Evolutionary conservation across 2,797 vertebrate species (phyloP).

Genomic region (Monodelphis domestica): DNA sequence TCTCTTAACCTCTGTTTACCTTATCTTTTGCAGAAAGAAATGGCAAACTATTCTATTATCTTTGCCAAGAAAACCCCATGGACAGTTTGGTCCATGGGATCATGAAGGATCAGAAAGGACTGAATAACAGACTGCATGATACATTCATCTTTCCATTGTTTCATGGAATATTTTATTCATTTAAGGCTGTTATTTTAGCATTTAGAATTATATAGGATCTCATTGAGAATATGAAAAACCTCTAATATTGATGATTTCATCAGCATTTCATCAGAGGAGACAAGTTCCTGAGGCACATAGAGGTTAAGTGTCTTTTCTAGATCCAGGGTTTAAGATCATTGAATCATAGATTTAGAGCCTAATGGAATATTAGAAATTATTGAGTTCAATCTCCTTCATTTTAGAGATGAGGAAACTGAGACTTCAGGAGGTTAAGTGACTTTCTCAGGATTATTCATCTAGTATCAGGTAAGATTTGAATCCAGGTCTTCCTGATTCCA

Average conservation of each 20-base stretch:
- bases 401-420: background rate
- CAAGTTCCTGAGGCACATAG: background rate
- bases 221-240: background rate
- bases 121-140: no score
- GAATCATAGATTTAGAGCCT: background rate
- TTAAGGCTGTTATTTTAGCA: background rate
- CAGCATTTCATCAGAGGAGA: background rate
- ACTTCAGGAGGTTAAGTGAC: background rate
- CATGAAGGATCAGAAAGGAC: no score
- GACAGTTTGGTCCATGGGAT: no score
- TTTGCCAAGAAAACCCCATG: no score
- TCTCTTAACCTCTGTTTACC: no score
- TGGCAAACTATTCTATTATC: no score
- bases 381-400: background rate
- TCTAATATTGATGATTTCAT: background rate
- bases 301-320: background rate
- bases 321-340: background rate
- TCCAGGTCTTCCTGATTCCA: background rate
- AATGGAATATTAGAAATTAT: background rate
- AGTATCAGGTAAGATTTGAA: background rate
- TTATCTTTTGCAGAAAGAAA: no score
- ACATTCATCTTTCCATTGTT: background rate
- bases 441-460: background rate
- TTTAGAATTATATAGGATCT: background rate
- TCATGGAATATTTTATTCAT: background rate